These are phyloP conservation scores for Thaumatotibia leucotreta DNA, from an alignment of 1,140 invertebrate species.

Conservation along the genomic window DNA sequence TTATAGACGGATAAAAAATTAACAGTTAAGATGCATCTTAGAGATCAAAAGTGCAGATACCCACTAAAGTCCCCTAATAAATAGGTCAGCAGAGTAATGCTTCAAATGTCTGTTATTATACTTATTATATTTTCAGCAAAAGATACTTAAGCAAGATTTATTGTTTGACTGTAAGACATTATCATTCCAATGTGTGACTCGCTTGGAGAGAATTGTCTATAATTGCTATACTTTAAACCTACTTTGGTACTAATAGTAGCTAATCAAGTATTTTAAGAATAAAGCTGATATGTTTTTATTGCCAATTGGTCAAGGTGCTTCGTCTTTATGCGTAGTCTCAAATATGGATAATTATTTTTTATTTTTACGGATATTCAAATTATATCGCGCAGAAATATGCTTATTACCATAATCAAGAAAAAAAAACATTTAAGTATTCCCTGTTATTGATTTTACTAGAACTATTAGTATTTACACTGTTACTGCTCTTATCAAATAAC, in stretches of 20 bases:
- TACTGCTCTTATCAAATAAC: too few species aligned
- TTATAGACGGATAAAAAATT: conserved; percentile 45
- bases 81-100: conserved; percentile 45
- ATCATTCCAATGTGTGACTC: conserved; percentile 29
- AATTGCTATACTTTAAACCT: conserved; percentile 24
- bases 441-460: too few species aligned
- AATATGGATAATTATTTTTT: too few species aligned
- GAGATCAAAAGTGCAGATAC: conserved; percentile 54
- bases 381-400: too few species aligned
- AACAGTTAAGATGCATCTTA: conserved; percentile 45
- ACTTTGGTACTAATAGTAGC: conserved; percentile 11
- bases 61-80: conserved; percentile 42
- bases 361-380: too few species aligned
- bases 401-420: too few species aligned
- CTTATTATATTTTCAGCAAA: conserved; percentile 44
- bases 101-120: conserved; percentile 48
- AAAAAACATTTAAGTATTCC: too few species aligned
- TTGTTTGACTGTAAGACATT: conserved; percentile 57
- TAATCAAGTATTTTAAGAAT: conserved; percentile 9
- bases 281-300: neutral
- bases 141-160: conserved; percentile 47
- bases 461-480: too few species aligned
- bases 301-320: neutral
- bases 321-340: neutral
- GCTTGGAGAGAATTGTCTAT: conserved; percentile 22